These are phyloP conservation scores for Itoplectis maculator DNA, from an alignment of 2,888 invertebrate genomes.

Conservation along the genomic window DNA sequence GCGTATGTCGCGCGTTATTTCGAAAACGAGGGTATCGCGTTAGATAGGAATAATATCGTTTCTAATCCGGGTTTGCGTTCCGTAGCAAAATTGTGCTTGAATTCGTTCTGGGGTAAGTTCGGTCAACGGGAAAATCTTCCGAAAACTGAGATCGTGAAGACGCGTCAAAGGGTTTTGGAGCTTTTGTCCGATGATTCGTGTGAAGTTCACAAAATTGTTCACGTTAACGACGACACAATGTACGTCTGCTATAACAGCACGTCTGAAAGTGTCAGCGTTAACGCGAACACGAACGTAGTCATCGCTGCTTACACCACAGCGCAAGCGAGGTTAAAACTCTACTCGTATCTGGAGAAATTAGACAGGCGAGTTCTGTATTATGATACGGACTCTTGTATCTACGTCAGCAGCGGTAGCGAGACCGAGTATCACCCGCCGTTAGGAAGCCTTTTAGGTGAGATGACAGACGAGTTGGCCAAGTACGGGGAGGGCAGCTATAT, in stretches of 20 bases:
- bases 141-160: slow-evolving; percentile 66
- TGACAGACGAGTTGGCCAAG: slow-evolving; percentile 78
- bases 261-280: not conserved
- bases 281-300: slow-evolving; percentile 70
- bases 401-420: slow-evolving; percentile 41
- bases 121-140: slow-evolving; percentile 5
- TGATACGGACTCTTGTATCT: slow-evolving; percentile 81
- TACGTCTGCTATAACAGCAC: slow-evolving; percentile 63
- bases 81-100: slow-evolving; percentile 73
- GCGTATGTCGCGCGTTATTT: slow-evolving; percentile 53
- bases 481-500: slow-evolving; percentile 76
- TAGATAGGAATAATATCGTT: slow-evolving; percentile 69
- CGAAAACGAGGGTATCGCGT: slow-evolving; percentile 66
- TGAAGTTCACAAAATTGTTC: slow-evolving; percentile 62
- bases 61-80: slow-evolving; percentile 72
- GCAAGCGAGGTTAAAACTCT: slow-evolving; percentile 78
- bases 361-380: slow-evolving; percentile 77
- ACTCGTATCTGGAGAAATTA: slow-evolving; percentile 75
- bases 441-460: no score
- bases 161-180: slow-evolving; percentile 47
- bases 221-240: slow-evolving; percentile 65
- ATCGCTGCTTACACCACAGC: slow-evolving; percentile 81
- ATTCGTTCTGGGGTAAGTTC: slow-evolving; percentile 76
- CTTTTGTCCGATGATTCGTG: slow-evolving; percentile 64
- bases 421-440: slow-evolving; percentile 67